Base-by-base conservation (phyloP, 2,113 vertebrate species). In the Tilapia sparmanii region DNA sequence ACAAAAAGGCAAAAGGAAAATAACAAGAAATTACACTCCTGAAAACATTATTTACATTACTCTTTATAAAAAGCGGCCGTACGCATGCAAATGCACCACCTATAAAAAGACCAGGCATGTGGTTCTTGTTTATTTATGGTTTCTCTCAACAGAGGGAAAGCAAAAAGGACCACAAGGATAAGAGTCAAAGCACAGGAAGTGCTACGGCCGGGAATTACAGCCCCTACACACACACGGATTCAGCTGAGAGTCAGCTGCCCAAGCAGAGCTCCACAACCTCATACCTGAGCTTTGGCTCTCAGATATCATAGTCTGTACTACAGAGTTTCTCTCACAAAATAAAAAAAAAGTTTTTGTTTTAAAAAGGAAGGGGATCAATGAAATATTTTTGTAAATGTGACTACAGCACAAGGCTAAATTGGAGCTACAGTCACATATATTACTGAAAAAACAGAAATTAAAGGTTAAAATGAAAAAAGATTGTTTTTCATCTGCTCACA, bases 171-270 rank as follows among this genome's bases (percentile, higher is more conserved):
- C 73, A 78, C 16, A 61, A 50, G 84, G 66, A 87, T 76, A 80
- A 85, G 55, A 83, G 84, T 85, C 52, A 88, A 76, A 90, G 47
- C 47, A 80, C 16, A 83, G 89, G 73, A 89, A 92, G 85, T 55
- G 18, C 50, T 82, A 73, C 2, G 63, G 83, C 42, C 40, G 24
- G 78, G 86, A 91, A 87, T 84, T 85, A 90, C 87, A 93, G 89
- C 86, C 50, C 35, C 35, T 57, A 45, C 45, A 88, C 85, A 93
- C 85, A 85, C 68, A 94, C 80, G 35, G 76, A 88, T 90, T 94
- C 91, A 92, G 89, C 86, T 91, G 92, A 91, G 94, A 93, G 87
- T 92, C 90, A 93, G 86, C 92, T 92, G 90, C 90, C 87, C 29
- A 80, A 88, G 47, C 57, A 81, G 63, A 85, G 22, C 71, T 79